A percentile compares a stretch with the other conserved stretches of the same genome.
Evolutionary conservation across 1,140 invertebrate species (phyloP).

Genomic region (Drosophila eugracilis): DNA sequence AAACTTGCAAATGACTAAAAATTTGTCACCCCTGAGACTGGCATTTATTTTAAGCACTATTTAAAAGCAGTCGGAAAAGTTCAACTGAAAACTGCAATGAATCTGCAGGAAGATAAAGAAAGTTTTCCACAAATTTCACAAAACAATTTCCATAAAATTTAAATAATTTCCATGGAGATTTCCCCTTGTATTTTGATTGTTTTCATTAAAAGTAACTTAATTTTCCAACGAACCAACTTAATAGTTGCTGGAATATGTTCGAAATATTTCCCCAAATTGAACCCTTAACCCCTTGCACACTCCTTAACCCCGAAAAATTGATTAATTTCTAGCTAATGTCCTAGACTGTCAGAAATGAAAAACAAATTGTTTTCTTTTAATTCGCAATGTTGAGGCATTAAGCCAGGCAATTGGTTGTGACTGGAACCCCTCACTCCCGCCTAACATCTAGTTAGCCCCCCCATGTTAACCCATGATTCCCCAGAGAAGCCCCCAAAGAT

Average conservation of each 20-base stretch:
- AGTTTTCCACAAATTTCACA: background rate
- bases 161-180: background rate
- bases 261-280: too few species aligned
- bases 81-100: background rate
- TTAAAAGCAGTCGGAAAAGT: background rate
- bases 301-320: background rate
- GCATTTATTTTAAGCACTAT: background rate
- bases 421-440: background rate
- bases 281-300: too few species aligned
- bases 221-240: too few species aligned
- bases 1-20: constrained; percentile 11
- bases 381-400: background rate
- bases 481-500: constrained; percentile 28
- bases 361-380: constrained; percentile 1
- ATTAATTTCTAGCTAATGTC: background rate
- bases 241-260: background rate
- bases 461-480: background rate
- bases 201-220: too few species aligned
- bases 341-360: constrained; percentile 5
- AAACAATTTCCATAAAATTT: background rate
- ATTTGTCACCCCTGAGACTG: background rate
- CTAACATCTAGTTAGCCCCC: too few species aligned
- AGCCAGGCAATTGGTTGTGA: background rate
- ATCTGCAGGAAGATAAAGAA: background rate
- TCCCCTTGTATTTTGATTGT: too few species aligned